Percentiles rank a stretch among this genome's conserved stretches.
Conservation (phyloP, 2,888 invertebrate species). For the Phrixothrix hirtus region DNA sequence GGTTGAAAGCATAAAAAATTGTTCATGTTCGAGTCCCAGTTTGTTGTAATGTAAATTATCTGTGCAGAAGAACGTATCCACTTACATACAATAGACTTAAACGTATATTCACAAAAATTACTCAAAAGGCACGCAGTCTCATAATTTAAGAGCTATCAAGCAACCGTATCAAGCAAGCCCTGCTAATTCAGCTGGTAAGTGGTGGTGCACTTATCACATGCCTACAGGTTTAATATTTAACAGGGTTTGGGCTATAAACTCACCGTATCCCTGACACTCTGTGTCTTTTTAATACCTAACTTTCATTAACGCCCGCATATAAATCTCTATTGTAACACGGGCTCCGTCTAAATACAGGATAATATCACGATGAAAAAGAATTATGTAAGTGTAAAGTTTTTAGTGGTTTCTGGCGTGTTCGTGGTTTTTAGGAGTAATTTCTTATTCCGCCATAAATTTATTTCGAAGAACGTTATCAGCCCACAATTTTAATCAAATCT, state of each 20-base stretch:
- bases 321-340: slow-evolving; percentile 55
- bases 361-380: slow-evolving; percentile 49
- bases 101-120: slow-evolving; percentile 36
- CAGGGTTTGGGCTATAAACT: slow-evolving; percentile 46
- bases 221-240: slow-evolving; percentile 54
- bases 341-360: slow-evolving; percentile 52
- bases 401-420: slow-evolving; percentile 33
- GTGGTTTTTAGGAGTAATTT: slow-evolving; percentile 20
- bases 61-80: no score
- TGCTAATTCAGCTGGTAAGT: slow-evolving; percentile 51
- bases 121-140: slow-evolving; percentile 50
- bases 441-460: slow-evolving; percentile 12
- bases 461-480: slow-evolving; percentile 5
- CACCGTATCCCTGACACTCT: slow-evolving; percentile 45
- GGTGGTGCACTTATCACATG: slow-evolving; percentile 53
- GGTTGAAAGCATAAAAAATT: no score
- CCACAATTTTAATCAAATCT: background rate
- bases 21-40: no score
- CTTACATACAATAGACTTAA: slow-evolving; percentile 13
- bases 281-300: slow-evolving; percentile 55
- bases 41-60: no score
- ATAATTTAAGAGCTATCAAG: slow-evolving; percentile 50
- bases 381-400: slow-evolving; percentile 51
- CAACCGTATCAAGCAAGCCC: slow-evolving; percentile 42
- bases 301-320: slow-evolving; percentile 55